Percentiles rank a stretch among this genome's conserved stretches.
These are phyloP conservation scores for Choristoneura rosaceana DNA, from an alignment of 2,888 invertebrate genomes.

Conservation along the genomic window DNA sequence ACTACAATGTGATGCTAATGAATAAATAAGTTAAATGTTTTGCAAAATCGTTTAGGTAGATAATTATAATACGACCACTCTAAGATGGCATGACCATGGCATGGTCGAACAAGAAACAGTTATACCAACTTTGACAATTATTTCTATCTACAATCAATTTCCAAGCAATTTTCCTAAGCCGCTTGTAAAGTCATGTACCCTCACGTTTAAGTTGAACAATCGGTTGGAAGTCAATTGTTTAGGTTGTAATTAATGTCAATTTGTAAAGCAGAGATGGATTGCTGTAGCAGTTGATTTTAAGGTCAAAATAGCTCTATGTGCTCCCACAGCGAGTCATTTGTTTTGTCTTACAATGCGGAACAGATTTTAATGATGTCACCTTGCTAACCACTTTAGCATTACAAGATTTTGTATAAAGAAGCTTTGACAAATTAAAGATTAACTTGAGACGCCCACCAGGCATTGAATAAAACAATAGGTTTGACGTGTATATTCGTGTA, in stretches of 20 bases:
- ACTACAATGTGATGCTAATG: conserved; percentile 9
- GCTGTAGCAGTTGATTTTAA: not conserved
- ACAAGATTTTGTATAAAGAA: conserved; percentile 5
- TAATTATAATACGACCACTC: not conserved
- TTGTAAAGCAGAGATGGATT: not conserved
- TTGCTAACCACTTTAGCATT: conserved; percentile 10
- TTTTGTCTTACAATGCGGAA: conserved; percentile 19
- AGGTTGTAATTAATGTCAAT: not conserved
- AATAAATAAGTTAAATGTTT: not conserved
- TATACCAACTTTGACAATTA: not conserved
- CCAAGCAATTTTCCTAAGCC: no score
- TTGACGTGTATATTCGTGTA: no score
- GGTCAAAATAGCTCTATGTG: not conserved
- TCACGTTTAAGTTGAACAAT: no score
- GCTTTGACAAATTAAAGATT: conserved; percentile 37
- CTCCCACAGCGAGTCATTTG: not conserved
- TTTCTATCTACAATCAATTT: not conserved
- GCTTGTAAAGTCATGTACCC: no score
- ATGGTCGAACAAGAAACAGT: not conserved
- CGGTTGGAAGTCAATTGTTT: no score
- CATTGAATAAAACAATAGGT: conserved; percentile 11
- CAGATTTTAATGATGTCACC: conserved; percentile 33
- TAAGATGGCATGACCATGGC: not conserved
- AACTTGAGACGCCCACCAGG: conserved; percentile 27
- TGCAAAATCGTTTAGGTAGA: not conserved